A percentile compares a stretch with the other conserved stretches of the same genome.
phyloP scores from a whole-genome alignment of 2,888 invertebrate species.

The Drosophila subquinaria region DNA sequence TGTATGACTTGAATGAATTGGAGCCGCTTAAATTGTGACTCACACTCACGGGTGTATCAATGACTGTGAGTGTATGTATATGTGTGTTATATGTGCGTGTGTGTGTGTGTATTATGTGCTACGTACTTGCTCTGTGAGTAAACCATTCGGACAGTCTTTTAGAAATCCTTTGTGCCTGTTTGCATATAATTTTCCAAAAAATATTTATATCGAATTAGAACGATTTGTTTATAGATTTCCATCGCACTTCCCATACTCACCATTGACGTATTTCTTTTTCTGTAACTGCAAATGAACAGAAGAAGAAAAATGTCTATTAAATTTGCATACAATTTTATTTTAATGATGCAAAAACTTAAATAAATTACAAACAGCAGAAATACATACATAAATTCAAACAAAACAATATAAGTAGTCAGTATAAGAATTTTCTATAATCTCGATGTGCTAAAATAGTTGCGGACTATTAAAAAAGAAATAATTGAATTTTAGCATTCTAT shows the following conservation, averaged over 20 bases:
- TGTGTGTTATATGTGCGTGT: background rate
- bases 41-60: background rate
- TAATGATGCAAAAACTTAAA: background rate
- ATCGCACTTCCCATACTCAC: slow-evolving; percentile 67
- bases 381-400: background rate
- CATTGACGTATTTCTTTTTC: slow-evolving; percentile 84
- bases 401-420: background rate
- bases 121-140: slow-evolving; percentile 96
- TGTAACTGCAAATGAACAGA: slow-evolving; percentile 75
- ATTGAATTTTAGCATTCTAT: background rate
- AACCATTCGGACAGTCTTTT: slow-evolving; percentile 98
- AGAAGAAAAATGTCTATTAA: slow-evolving; percentile 22
- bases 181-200: slow-evolving; percentile 17
- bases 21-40: slow-evolving; percentile 33
- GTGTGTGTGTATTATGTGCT: slow-evolving; percentile 1
- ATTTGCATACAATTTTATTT: slow-evolving; percentile 17
- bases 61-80: background rate
- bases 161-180: slow-evolving; percentile 98
- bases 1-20: slow-evolving; percentile 75
- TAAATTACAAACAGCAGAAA: background rate
- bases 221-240: slow-evolving; percentile 4
- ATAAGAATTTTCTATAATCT: background rate
- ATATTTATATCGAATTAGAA: slow-evolving; percentile 17
- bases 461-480: background rate
- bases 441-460: background rate